Conservation (phyloP, 2,113 vertebrate genomes). For the Macrotus californicus region DNA sequence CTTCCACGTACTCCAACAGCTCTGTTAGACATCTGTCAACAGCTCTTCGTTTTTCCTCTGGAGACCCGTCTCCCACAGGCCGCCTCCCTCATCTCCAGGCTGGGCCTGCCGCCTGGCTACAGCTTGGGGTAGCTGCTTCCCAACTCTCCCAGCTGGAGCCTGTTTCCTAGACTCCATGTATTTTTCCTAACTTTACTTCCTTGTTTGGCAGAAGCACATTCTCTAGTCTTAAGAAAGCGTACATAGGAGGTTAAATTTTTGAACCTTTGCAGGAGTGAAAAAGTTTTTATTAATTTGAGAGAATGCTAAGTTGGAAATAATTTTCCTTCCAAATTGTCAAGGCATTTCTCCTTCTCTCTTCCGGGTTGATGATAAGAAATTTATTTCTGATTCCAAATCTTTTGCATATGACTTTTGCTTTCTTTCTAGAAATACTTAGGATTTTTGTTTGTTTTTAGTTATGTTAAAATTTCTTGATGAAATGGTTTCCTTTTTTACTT, state of each 20-base stretch:
- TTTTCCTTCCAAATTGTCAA: background rate
- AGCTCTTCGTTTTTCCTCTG: background rate
- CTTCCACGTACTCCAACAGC: background rate
- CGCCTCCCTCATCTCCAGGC: background rate
- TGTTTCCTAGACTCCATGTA: background rate
- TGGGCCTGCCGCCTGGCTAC: background rate
- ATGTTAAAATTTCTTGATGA: background rate
- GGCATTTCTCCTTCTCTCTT: background rate
- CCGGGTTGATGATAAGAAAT: background rate
- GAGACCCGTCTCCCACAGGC: background rate
- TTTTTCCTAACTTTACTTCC: background rate
- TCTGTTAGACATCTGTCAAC: background rate
- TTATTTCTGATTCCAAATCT: background rate
- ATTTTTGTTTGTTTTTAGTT: background rate
- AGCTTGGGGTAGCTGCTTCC: background rate
- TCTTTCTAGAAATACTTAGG: background rate
- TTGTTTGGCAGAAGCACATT: background rate
- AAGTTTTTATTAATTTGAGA: background rate
- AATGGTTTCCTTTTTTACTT: background rate
- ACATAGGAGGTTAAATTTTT: background rate
- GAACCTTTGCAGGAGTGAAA: background rate
- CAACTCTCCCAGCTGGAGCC: fast-evolving
- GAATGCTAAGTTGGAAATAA: background rate
- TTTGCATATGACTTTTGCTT: background rate
- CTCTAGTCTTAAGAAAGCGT: background rate